phyloP scores from a whole-genome alignment of 1,140 invertebrate genomes.

The Micrasema longulum region DNA sequence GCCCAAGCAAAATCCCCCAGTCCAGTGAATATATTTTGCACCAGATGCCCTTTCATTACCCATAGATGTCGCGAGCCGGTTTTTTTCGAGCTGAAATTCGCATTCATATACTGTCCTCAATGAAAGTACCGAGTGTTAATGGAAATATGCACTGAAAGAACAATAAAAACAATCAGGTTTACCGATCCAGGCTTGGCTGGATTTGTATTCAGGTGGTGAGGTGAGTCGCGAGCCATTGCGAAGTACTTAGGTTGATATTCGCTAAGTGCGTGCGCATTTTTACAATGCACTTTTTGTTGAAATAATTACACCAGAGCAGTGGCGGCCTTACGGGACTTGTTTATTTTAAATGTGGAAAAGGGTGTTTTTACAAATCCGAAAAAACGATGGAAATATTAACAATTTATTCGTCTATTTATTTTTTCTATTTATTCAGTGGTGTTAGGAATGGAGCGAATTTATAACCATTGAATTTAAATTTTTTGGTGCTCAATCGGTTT shows the following conservation, averaged over 20 bases:
- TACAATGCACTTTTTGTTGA: slow-evolving; percentile 16
- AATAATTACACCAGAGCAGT: neutral
- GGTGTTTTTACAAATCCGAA: no score
- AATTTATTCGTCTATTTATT: no score
- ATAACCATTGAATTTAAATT: no score
- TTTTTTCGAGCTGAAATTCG: neutral
- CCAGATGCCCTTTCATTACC: no score
- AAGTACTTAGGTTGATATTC: slow-evolving; percentile 11
- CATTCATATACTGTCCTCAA: slow-evolving; percentile 18
- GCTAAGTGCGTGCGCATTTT: slow-evolving; percentile 8
- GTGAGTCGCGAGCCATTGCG: slow-evolving; percentile 33
- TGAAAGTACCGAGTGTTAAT: slow-evolving; percentile 19
- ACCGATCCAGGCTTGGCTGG: neutral
- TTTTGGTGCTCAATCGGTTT: no score
- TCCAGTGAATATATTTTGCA: no score
- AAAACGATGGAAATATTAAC: no score
- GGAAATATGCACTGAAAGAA: neutral
- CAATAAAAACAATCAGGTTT: neutral
- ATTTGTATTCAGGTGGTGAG: slow-evolving; percentile 21
- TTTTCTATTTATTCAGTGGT: no score
- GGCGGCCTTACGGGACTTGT: no score
- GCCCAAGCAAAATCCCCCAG: no score
- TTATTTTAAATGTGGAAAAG: no score
- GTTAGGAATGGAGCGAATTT: no score
- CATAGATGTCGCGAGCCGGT: neutral